phyloP scores from a whole-genome alignment of 2,797 vertebrate species.

The Sebastes wilsoni region DNA sequence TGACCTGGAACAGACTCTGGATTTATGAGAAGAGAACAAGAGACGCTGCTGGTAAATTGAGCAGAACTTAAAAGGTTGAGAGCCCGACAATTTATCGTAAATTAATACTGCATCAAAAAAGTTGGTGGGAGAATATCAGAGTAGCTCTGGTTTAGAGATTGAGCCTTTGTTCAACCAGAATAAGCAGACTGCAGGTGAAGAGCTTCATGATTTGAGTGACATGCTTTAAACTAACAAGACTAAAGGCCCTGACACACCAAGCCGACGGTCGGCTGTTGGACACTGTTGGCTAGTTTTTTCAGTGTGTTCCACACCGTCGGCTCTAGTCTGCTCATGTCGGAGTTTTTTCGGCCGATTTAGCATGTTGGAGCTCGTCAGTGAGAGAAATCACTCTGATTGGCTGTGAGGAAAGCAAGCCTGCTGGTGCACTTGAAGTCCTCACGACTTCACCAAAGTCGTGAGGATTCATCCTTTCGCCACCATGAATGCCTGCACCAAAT shows the following conservation, averaged over 20 bases:
- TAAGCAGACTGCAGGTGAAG: not conserved
- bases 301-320: no score
- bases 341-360: no score
- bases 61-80: constrained; percentile 57
- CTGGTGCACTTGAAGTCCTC: no score
- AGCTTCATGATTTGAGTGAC: not conserved
- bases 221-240: not conserved
- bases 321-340: no score
- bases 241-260: no score
- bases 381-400: no score
- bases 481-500: not conserved
- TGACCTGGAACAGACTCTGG: constrained; percentile 73
- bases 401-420: no score
- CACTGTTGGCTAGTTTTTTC: no score
- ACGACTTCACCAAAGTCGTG: not conserved
- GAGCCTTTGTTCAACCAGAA: not conserved
- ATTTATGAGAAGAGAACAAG: constrained; percentile 67
- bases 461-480: not conserved
- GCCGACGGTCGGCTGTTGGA: no score
- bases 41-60: constrained; percentile 52
- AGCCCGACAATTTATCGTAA: constrained; percentile 45
- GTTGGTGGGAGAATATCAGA: constrained; percentile 10
- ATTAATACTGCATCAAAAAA: constrained; percentile 49
- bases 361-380: no score
- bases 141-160: constrained; percentile 21